A percentile compares a stretch with the other conserved stretches of the same genome.
Evolutionary conservation across 2,888 invertebrate species (phyloP).

Genomic region (Isotomurus palustris): DNA sequence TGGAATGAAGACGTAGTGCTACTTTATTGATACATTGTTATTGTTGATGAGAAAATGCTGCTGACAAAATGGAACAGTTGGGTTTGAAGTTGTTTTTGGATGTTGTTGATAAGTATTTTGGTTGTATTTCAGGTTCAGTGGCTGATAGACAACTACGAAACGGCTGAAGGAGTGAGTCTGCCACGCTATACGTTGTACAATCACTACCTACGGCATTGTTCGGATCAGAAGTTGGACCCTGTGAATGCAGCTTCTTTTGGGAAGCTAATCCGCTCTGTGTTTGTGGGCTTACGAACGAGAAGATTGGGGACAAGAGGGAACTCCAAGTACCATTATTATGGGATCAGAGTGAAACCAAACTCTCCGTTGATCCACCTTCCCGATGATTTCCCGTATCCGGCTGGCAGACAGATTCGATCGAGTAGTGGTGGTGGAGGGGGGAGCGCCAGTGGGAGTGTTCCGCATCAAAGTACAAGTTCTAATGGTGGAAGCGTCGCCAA

Average conservation of each 20-base stretch:
- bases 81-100: too few relatives aligned
- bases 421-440: not conserved
- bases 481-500: conserved; percentile 17
- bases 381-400: conserved; percentile 39
- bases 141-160: conserved; percentile 60
- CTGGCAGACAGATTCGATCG: not conserved
- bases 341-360: conserved; percentile 91
- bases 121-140: conserved; percentile 53
- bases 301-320: conserved; percentile 94
- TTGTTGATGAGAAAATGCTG: too few relatives aligned
- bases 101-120: too few relatives aligned
- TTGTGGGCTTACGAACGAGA: conserved; percentile 88
- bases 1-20: too few relatives aligned
- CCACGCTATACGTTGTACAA: conserved; percentile 68
- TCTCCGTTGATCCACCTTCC: conserved; percentile 63
- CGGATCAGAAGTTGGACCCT: conserved; percentile 87
- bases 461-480: conserved; percentile 1
- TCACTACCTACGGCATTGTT: conserved; percentile 94
- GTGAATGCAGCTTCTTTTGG: conserved; percentile 99
- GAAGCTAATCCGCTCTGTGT: conserved; percentile 96
- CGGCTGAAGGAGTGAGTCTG: conserved; percentile 58
- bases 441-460: not conserved
- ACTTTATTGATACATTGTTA: too few relatives aligned
- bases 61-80: too few relatives aligned
- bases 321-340: conserved; percentile 99